Evolutionary conservation across 2,113 vertebrate species (phyloP).

Genomic region (Pseudolaguvia tuberculata): DNA sequence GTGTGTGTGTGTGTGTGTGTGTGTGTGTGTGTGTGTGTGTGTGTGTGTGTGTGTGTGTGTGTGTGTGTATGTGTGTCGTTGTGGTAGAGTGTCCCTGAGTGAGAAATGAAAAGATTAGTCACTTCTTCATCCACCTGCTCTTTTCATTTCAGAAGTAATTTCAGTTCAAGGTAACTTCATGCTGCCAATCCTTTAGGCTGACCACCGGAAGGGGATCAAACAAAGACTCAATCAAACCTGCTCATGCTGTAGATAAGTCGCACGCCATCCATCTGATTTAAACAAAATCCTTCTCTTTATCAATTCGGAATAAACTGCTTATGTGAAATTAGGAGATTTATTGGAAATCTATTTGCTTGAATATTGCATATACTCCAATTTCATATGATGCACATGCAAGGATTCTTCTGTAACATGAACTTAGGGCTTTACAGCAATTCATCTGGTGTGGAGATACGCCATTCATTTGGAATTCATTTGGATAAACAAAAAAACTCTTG

Average conservation of each 20-base stretch:
- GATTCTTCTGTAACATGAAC: background rate
- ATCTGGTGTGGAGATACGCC: too few relatives aligned
- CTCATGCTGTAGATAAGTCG: background rate
- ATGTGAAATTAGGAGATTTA: background rate
- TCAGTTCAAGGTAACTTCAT: constrained; percentile 8
- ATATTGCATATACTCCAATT: background rate
- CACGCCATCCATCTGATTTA: too few relatives aligned
- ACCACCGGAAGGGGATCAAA: background rate
- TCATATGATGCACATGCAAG: background rate
- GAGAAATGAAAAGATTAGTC: background rate
- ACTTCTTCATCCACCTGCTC: background rate
- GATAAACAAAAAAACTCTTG: too few relatives aligned
- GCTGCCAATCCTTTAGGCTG: background rate
- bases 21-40: too few relatives aligned
- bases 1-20: too few relatives aligned
- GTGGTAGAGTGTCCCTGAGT: background rate
- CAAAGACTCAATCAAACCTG: background rate
- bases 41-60: background rate
- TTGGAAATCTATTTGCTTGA: background rate
- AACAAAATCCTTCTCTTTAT: too few relatives aligned
- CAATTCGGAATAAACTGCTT: too few relatives aligned
- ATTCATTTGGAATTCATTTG: too few relatives aligned
- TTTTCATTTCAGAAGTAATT: constrained; percentile 14
- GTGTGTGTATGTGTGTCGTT: background rate
- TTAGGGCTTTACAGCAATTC: background rate